These are phyloP conservation scores for Rhorus exstirpatorius DNA, from an alignment of 2,888 invertebrate genomes.

Conservation along the genomic window DNA sequence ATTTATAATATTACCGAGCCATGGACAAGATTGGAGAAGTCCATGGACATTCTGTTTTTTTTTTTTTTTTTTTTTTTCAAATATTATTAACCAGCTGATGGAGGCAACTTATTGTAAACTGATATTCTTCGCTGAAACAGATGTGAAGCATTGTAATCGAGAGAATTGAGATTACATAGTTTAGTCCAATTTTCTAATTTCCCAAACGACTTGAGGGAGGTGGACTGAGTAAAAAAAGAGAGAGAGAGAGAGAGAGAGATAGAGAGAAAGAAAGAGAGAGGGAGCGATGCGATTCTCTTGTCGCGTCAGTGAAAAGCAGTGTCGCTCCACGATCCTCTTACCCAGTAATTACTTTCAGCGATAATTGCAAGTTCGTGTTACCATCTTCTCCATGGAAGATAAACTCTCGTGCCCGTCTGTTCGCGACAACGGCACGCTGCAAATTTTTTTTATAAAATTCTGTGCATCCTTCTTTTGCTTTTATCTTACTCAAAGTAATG, in stretches of 20 bases:
- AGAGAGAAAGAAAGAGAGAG: slow-evolving; percentile 1
- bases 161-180: slow-evolving; percentile 2
- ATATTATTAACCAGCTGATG: too few relatives aligned
- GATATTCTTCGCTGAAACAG: not conserved
- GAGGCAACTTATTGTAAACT: not conserved
- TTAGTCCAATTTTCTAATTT: slow-evolving; percentile 14
- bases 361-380: slow-evolving; percentile 29
- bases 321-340: slow-evolving; percentile 28
- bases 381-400: not conserved
- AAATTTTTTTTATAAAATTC: not conserved
- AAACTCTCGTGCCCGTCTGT: not conserved
- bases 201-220: not conserved
- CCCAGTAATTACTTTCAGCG: slow-evolving; percentile 43
- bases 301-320: slow-evolving; percentile 7
- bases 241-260: not conserved
- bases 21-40: too few relatives aligned
- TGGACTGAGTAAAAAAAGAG: not conserved
- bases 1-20: too few relatives aligned
- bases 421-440: not conserved
- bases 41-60: too few relatives aligned
- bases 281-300: not conserved
- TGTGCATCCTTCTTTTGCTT: not conserved
- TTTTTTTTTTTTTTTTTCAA: too few relatives aligned
- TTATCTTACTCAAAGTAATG: not conserved
- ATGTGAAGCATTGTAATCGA: not conserved